phyloP scores from a whole-genome alignment of 2,797 vertebrate genomes.

The Toxotes lorentzi region DNA sequence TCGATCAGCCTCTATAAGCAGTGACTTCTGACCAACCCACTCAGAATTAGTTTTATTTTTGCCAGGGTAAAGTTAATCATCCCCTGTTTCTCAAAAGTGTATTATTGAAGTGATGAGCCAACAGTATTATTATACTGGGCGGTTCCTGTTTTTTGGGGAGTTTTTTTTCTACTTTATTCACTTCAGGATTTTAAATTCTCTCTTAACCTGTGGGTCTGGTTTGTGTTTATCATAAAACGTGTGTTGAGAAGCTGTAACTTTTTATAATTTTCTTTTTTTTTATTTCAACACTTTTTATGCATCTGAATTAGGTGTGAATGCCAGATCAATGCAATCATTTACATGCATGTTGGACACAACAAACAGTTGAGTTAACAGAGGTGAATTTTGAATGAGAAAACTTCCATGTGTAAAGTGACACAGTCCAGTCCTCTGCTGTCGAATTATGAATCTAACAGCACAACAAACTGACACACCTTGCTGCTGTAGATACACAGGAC shows the following conservation, averaged over 20 bases:
- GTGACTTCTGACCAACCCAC: neutral
- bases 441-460: conserved; percentile 21
- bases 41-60: conserved; percentile 20
- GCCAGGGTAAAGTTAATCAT: conserved; percentile 8
- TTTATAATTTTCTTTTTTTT: conserved; percentile 38
- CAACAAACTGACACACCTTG: conserved; percentile 32
- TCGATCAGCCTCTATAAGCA: conserved; percentile 18
- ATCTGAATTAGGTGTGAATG: conserved; percentile 69
- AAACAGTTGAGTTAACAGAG: conserved; percentile 36
- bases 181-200: conserved; percentile 42
- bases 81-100: conserved; percentile 1
- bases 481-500: conserved; percentile 30
- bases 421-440: conserved; percentile 2
- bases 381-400: conserved; percentile 49
- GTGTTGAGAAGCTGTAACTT: conserved; percentile 53
- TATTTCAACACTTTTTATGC: conserved; percentile 68
- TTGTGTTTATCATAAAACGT: conserved; percentile 45
- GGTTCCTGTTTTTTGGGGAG: neutral
- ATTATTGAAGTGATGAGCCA: neutral
- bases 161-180: neutral
- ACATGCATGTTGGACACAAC: conserved; percentile 76
- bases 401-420: conserved; percentile 32
- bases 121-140: conserved; percentile 1
- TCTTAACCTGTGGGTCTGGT: conserved; percentile 12
- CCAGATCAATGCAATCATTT: conserved; percentile 75